These are phyloP conservation scores for Hirtodrosophila confusa DNA, from an alignment of 2,888 invertebrate genomes.

Conservation along the genomic window DNA sequence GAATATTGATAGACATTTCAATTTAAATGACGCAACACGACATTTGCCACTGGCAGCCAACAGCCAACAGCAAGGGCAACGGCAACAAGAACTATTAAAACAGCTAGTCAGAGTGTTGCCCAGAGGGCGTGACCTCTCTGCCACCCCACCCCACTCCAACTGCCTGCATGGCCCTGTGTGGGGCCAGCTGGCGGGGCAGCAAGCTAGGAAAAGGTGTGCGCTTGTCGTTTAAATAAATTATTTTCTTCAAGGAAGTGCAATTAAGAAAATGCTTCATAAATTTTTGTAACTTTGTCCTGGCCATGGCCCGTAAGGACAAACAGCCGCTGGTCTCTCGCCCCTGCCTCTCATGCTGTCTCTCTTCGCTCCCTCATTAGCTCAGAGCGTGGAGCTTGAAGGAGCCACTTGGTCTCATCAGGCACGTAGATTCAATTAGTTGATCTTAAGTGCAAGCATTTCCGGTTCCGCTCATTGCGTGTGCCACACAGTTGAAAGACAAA, in stretches of 20 bases:
- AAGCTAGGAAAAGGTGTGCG: constrained; percentile 67
- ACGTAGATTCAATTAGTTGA: constrained; percentile 63
- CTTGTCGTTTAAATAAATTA: constrained; percentile 84
- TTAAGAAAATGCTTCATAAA: constrained; percentile 84
- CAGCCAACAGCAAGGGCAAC: constrained; percentile 11
- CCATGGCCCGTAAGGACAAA: constrained; percentile 25
- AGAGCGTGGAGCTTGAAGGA: constrained; percentile 14
- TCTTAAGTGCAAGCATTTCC: constrained; percentile 55
- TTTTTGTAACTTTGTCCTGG: constrained; percentile 71
- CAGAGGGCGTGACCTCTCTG: constrained; percentile 35
- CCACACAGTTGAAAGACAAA: not conserved
- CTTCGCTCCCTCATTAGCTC: constrained; percentile 25
- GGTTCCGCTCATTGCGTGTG: constrained; percentile 46
- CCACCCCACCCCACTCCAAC: not conserved
- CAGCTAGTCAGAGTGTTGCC: constrained; percentile 13
- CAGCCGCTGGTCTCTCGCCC: constrained; percentile 9
- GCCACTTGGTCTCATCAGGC: constrained; percentile 41
- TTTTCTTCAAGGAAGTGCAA: constrained; percentile 83
- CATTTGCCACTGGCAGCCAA: constrained; percentile 54
- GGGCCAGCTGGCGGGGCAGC: constrained; percentile 21
- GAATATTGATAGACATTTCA: constrained; percentile 68
- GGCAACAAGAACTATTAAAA: constrained; percentile 16
- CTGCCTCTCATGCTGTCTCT: too few species aligned
- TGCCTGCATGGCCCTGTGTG: too few species aligned
- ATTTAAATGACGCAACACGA: constrained; percentile 69